Conservation (phyloP, 2,888 invertebrate genomes). For the Spilarctia lutea region DNA sequence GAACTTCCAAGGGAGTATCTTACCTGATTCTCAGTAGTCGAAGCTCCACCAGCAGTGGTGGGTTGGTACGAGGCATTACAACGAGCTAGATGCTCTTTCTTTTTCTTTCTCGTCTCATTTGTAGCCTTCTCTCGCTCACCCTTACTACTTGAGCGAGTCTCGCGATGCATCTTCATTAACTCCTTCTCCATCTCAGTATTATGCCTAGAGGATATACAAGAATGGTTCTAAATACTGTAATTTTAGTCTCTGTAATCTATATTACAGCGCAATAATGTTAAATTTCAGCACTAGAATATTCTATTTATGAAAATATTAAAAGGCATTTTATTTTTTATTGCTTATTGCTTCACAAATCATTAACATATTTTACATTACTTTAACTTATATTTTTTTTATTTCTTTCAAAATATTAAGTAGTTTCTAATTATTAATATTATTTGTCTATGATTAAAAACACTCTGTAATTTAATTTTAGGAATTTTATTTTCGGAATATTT, state of each 20-base stretch:
- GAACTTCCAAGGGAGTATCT: neutral
- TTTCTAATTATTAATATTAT: no score
- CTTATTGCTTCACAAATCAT: neutral
- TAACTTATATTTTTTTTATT: neutral
- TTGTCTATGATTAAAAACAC: no score
- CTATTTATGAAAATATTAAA: neutral
- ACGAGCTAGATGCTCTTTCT: constrained; percentile 77
- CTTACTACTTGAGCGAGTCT: constrained; percentile 81
- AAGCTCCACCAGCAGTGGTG: constrained; percentile 43
- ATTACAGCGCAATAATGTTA: neutral
- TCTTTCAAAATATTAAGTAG: no score
- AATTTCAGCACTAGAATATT: neutral
- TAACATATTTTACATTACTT: no score
- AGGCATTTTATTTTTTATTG: neutral
- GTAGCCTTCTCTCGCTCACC: constrained; percentile 57
- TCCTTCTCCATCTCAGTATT: constrained; percentile 94
- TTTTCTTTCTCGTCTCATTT: constrained; percentile 73
- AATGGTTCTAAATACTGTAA: neutral
- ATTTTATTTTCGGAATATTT: no score
- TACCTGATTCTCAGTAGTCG: constrained; percentile 39
- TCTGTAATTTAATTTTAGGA: no score
- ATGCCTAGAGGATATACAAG: constrained; percentile 85
- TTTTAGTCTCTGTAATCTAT: neutral
- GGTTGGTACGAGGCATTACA: constrained; percentile 75
- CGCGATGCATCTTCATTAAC: constrained; percentile 90